Percentiles rank a stretch among this genome's conserved stretches.
These are phyloP conservation scores for Drosophila recens DNA, from an alignment of 2,888 invertebrate genomes.

Conservation along the genomic window DNA sequence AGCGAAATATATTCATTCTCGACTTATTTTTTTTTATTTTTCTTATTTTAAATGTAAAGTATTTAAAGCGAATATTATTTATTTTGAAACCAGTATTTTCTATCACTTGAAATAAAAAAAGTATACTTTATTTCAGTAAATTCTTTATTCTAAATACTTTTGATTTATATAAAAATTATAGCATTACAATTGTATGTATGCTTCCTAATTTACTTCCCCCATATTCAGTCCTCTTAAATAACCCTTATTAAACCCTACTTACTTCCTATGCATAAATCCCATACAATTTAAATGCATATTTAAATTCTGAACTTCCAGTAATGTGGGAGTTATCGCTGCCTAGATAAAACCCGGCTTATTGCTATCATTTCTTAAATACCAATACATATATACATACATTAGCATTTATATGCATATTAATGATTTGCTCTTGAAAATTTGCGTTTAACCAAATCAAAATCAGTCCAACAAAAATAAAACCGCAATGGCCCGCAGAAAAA, in stretches of 20 bases:
- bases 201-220: neutral
- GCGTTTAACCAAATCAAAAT: neutral
- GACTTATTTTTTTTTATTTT: neutral
- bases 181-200: neutral
- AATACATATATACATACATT: neutral
- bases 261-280: neutral
- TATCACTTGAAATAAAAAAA: neutral
- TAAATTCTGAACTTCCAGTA: neutral
- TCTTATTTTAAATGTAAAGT: neutral
- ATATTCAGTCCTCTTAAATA: neutral
- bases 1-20: too few species aligned
- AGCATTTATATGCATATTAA: slow-evolving; percentile 4
- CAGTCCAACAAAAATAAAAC: slow-evolving; percentile 16
- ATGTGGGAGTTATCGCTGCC: slow-evolving; percentile 19
- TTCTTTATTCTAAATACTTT: neutral
- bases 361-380: slow-evolving; percentile 1
- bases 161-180: too few species aligned
- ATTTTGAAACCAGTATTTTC: too few species aligned
- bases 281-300: neutral
- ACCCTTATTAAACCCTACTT: neutral
- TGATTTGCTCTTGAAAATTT: slow-evolving; percentile 5
- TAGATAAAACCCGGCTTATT: slow-evolving; percentile 40
- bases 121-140: neutral
- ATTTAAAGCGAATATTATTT: neutral
- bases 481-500: slow-evolving; percentile 45